Evolutionary conservation across 2,888 invertebrate genomes (phyloP), one percentile per base, ranked within the genome.

Genomic region (Fabriciana adippe): DNA sequence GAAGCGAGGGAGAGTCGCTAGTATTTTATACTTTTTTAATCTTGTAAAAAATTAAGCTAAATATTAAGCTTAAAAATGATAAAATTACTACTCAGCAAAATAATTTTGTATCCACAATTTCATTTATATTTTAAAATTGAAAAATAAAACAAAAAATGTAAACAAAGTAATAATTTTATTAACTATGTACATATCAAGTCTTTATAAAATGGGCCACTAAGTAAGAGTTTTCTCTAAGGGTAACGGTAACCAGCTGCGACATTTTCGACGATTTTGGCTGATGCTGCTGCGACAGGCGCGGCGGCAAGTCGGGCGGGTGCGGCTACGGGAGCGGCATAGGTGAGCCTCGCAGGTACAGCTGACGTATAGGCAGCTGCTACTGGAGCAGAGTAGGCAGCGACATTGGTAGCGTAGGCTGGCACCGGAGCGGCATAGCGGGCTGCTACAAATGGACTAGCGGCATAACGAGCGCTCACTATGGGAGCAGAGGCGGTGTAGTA

Each of bases 211-310:
- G 78, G 81, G 81, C 78, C 76, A 78, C 83, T 77, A 79, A 80
- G 72, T 81, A 41, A 79, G 68, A 72, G 81, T 73, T 78, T 80
- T 62, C 61, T 74, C 87, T 75, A 91, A 76, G 89, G 90, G 78
- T 91, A 90, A 67, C 89, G 83, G 81, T 91, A 90, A 66, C 89
- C 90, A 41, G 88, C 75, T n/a, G 76, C 85, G 50, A 83, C 81
- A 60, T 79, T 85, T 89, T 95, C 77, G 89, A 96, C 84, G 86
- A 95, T 47, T 78, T 96, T 83, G 90, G 95, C 90, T 91, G 96
- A 77, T 91, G 96, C 79, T 93, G 79, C 78, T 11, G 72, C 71
- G 15, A 74, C 68, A 8, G 78, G 74, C 6, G 77, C 74, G 21
- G 76, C 74, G 66, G 50, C 68, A n/a, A 59, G 26, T 13, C 59